Evolutionary conservation across 2,888 invertebrate genomes (phyloP), one percentile per base, ranked within the genome.

Genomic region (Fragum fragum): DNA sequence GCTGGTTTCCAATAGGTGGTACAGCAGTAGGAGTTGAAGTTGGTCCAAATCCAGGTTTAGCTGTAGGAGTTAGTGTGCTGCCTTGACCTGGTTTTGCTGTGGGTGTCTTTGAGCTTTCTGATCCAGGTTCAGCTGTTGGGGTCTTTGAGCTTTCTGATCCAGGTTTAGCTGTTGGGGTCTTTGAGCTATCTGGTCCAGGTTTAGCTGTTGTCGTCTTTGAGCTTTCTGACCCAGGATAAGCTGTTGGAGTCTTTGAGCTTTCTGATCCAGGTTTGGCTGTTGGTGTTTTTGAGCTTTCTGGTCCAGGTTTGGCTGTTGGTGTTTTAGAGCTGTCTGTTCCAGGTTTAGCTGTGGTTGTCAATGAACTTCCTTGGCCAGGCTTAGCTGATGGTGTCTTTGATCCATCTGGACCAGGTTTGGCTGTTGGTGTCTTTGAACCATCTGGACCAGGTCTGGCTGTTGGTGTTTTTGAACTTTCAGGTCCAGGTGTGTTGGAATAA

Each of bases 1-100:
- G 69, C 21, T 88, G 86, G 29, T 79, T 75, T 21, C 83, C 76
- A 14, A 61, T 66, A 68, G 79, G 80, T 69, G 86, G 88, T 32
- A 57, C 70, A 11, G 83, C 75, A 23, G 85, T 83, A 6, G 87
- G 87, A 14, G 81, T 81, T 11, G 66, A 76, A 23, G 61, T 69
- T 21, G 59, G 2, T 18, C 23, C 59, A 36, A 36, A 36, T 16
- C 42, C 42, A 18, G 73, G 73, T 47, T 26, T 23, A 26, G 73
- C 73, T 39, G 73, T 73, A 21, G 73, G 73, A 23, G 66, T 66
- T 0, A 71, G 69, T 53, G 73, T 70, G n/a, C 29, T 29, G 6
- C 28, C 59, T 28, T 23, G n/a, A 1, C 71, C 75, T n/a, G 81
- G 81, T 9, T 42, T 42, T 6, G 81, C 78, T 36, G 81, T 81